Conservation (phyloP, 2,888 invertebrate species). For the Anorthoa munda region DNA sequence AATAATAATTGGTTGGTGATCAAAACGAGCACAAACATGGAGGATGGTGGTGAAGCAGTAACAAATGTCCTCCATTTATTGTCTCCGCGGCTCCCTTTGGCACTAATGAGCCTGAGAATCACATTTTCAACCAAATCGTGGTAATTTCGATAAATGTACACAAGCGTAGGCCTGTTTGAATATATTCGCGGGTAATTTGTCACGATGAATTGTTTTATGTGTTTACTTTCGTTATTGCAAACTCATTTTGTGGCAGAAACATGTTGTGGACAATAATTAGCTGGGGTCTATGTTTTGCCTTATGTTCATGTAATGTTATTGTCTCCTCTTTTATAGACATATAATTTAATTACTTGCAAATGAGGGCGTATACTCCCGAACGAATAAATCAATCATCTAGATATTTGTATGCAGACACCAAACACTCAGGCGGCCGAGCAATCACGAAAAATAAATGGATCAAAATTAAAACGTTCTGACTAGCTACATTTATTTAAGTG, state of each 20-base stretch:
- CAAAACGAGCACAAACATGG: slow-evolving; percentile 73
- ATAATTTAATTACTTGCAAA: background rate
- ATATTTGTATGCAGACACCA: background rate
- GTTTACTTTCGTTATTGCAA: slow-evolving; percentile 45
- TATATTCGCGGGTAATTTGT: slow-evolving; percentile 58
- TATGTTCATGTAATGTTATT: background rate
- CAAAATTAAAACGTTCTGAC: slow-evolving; percentile 41
- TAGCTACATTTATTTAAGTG: slow-evolving; percentile 29
- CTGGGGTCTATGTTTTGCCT: background rate
- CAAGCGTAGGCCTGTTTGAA: slow-evolving; percentile 56
- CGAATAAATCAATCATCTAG: background rate
- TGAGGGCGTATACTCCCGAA: background rate
- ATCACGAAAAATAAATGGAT: slow-evolving; percentile 40
- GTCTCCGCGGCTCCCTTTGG: slow-evolving; percentile 73
- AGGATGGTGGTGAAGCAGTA: slow-evolving; percentile 72
- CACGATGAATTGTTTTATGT: slow-evolving; percentile 46
- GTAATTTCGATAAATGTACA: slow-evolving; percentile 67
- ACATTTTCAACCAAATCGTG: slow-evolving; percentile 71
- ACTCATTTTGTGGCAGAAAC: slow-evolving; percentile 30
- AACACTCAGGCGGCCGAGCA: slow-evolving; percentile 2
- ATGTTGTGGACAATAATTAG: slow-evolving; percentile 12
- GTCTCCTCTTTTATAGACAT: background rate
- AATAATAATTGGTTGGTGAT: slow-evolving; percentile 67
- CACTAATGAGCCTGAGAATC: slow-evolving; percentile 76
- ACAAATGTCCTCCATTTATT: slow-evolving; percentile 77